These are phyloP conservation scores for Ladona fulva DNA, from an alignment of 1,140 invertebrate genomes.

Conservation along the genomic window DNA sequence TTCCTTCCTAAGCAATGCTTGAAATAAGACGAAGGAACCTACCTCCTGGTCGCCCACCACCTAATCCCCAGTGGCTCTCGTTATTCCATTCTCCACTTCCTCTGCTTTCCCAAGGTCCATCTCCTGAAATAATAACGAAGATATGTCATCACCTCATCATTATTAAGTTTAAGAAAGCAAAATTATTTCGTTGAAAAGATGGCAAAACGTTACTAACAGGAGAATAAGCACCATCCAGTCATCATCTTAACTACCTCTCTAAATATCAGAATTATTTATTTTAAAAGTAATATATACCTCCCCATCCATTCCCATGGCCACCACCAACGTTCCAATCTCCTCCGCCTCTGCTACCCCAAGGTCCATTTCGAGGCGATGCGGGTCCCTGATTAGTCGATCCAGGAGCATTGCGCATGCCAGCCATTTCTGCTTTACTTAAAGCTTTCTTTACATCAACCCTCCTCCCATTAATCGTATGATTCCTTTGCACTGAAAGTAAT, in stretches of 20 bases:
- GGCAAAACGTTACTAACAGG: too few species aligned
- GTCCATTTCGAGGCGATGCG: conserved; percentile 31
- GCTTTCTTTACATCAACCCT: conserved; percentile 75
- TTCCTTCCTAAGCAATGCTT: neutral
- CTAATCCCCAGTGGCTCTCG: neutral
- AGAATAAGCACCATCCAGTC: too few species aligned
- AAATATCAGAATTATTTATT: too few species aligned
- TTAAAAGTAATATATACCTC: conserved; percentile 17
- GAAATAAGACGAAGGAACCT: neutral
- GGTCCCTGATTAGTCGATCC: conserved; percentile 37
- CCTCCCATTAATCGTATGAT: conserved; percentile 64
- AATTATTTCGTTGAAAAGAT: too few species aligned
- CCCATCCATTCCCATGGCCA: conserved; percentile 26
- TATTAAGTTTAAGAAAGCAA: too few species aligned
- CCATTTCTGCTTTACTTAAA: conserved; percentile 57
- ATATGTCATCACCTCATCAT: neutral
- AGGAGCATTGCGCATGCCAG: conserved; percentile 44
- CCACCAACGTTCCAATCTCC: conserved; percentile 22
- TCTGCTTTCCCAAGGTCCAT: neutral
- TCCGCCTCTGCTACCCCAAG: conserved; percentile 24
- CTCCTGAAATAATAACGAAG: neutral
- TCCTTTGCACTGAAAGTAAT: conserved; percentile 48
- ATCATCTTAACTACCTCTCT: too few species aligned
- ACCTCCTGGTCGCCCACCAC: neutral
- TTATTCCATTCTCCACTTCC: neutral